Evolutionary conservation across 2,797 vertebrate species (phyloP).

Genomic region (Gorsachius magnificus): DNA sequence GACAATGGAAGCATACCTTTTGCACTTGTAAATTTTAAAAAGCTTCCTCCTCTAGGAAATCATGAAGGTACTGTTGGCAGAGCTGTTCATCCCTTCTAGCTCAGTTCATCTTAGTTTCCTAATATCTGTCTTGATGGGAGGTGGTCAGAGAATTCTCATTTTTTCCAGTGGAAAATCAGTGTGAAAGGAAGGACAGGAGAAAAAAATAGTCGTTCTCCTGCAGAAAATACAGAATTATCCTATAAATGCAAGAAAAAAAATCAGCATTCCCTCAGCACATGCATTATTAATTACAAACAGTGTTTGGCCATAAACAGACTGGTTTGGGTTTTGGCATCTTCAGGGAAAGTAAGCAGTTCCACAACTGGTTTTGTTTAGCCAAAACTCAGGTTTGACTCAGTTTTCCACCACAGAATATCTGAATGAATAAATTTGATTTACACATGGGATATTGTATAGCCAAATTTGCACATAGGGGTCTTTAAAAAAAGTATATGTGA

Average conservation of each 20-base stretch:
- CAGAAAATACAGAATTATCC: background rate
- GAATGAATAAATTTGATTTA: background rate
- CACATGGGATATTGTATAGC: background rate
- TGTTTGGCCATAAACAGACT: background rate
- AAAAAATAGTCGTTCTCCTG: background rate
- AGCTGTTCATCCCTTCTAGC: background rate
- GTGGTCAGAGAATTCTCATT: background rate
- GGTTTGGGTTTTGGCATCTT: background rate
- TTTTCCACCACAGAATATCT: background rate
- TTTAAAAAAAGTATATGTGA: background rate
- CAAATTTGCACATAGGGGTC: background rate
- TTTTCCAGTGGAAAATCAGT: background rate
- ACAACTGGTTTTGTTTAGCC: background rate
- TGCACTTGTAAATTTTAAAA: background rate
- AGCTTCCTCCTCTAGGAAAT: background rate
- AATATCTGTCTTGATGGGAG: background rate
- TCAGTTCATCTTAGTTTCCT: background rate
- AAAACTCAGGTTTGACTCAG: background rate
- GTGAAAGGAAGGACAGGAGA: background rate
- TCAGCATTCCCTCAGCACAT: background rate
- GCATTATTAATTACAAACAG: background rate
- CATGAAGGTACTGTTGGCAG: background rate
- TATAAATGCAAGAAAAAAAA: background rate
- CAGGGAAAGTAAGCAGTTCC: background rate
- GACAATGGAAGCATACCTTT: background rate